A percentile compares a stretch with the other conserved stretches of the same genome.
phyloP scores from a whole-genome alignment of 2,888 invertebrate genomes.

The Orchesella flavescens region DNA sequence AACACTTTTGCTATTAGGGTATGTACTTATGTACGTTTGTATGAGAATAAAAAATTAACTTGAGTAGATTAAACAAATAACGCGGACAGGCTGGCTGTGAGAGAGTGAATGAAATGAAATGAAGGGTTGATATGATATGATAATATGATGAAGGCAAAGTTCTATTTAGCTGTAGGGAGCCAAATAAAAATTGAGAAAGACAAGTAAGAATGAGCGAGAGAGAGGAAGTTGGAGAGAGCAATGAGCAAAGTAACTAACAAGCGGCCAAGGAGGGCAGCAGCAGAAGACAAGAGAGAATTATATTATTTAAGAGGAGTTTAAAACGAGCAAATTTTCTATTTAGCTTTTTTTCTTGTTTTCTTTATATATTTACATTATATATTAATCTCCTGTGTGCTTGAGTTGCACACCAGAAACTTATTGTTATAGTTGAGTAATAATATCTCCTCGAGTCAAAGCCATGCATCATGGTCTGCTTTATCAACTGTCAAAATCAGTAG shows the following conservation, averaged over 20 bases:
- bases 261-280: not conserved
- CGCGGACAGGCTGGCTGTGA: no score
- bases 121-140: no score
- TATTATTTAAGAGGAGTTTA: no score
- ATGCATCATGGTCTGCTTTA: slow-evolving; percentile 43
- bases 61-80: no score
- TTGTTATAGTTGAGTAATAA: not conserved
- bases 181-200: no score
- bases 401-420: no score
- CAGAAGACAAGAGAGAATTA: not conserved
- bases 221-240: not conserved
- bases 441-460: slow-evolving; percentile 5
- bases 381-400: not conserved
- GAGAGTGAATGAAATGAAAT: no score
- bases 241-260: not conserved
- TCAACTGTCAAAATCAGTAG: slow-evolving; percentile 44
- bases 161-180: no score
- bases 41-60: no score
- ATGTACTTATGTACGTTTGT: no score
- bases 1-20: no score
- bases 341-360: slow-evolving; percentile 28
- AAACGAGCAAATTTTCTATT: slow-evolving; percentile 28
- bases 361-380: slow-evolving; percentile 13
- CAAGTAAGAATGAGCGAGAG: not conserved
- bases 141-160: no score